A percentile compares a stretch with the other conserved stretches of the same genome.
Evolutionary conservation across 30 jellyfish, hydroid and myxozoan species (phyloP).

Genomic region (Euphysa ruthae): DNA sequence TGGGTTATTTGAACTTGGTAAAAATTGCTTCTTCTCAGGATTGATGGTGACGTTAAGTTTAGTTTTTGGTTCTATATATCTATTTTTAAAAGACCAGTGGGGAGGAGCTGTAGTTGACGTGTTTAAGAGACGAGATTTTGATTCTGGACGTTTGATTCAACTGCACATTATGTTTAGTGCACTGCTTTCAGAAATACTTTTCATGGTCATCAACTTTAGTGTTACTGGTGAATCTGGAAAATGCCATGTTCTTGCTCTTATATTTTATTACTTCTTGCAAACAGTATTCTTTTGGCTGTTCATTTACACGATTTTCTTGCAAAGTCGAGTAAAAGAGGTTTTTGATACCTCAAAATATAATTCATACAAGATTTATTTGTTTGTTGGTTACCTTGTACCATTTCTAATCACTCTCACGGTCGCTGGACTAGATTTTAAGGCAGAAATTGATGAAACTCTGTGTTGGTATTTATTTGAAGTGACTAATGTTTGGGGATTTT

Average conservation of each 20-base stretch:
- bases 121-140: slow-evolving; percentile 48
- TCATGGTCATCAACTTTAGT: slow-evolving; percentile 53
- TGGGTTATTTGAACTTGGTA: slow-evolving; percentile 47
- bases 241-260: slow-evolving; percentile 60
- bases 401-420: slow-evolving; percentile 73
- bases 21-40: slow-evolving; percentile 59
- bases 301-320: slow-evolving; percentile 67
- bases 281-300: slow-evolving; percentile 85
- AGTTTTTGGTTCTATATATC: slow-evolving; percentile 53
- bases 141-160: slow-evolving; percentile 85
- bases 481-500: slow-evolving; percentile 89
- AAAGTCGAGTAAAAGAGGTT: slow-evolving; percentile 51
- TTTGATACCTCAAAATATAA: slow-evolving; percentile 73
- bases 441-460: slow-evolving; percentile 39
- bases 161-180: slow-evolving; percentile 73
- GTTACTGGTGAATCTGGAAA: slow-evolving; percentile 53
- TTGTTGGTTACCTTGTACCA: slow-evolving; percentile 84
- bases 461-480: slow-evolving; percentile 88
- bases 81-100: slow-evolving; percentile 87
- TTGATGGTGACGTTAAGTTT: slow-evolving; percentile 56
- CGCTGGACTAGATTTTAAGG: slow-evolving; percentile 57
- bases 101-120: slow-evolving; percentile 50
- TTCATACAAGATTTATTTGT: slow-evolving; percentile 66
- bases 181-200: slow-evolving; percentile 59
- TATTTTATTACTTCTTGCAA: slow-evolving; percentile 75